These are phyloP conservation scores for Bufo gargarizans DNA, from an alignment of 2,113 vertebrate species.

Conservation along the genomic window DNA sequence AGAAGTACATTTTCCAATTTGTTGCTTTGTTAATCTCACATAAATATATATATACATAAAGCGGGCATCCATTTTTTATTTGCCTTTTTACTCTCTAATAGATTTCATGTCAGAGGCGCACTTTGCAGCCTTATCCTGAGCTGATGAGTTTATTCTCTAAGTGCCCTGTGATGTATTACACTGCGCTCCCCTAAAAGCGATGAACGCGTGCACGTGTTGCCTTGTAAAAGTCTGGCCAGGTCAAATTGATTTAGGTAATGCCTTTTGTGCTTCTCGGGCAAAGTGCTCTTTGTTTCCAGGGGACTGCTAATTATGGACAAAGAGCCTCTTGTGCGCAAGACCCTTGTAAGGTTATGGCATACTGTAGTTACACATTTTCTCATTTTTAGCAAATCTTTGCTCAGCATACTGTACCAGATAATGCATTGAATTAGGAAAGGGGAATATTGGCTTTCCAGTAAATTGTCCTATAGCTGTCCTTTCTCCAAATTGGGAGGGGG, in stretches of 20 bases:
- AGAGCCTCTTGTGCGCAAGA: neutral
- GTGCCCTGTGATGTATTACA: conserved; percentile 47
- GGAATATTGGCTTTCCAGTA: neutral
- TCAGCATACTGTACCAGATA: neutral
- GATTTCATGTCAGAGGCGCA: conserved; percentile 51
- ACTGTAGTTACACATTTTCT: neutral
- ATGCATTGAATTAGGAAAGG: neutral
- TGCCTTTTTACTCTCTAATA: conserved; percentile 33
- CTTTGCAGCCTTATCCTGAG: conserved; percentile 37
- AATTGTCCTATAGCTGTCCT: neutral
- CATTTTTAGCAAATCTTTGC: conserved; percentile 10
- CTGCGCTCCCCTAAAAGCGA: conserved; percentile 42
- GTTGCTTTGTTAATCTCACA: conserved; percentile 46
- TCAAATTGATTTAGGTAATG: conserved; percentile 52
- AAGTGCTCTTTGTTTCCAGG: conserved; percentile 17
- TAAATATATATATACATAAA: conserved; percentile 40
- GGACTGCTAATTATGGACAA: conserved; percentile 12
- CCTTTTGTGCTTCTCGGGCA: conserved; percentile 46
- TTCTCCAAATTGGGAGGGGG: neutral
- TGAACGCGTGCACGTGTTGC: neutral
- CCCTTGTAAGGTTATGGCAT: conserved; percentile 11
- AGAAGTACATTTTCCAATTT: conserved; percentile 38
- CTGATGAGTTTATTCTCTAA: conserved; percentile 53
- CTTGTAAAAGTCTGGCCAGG: conserved; percentile 45
- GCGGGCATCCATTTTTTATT: conserved; percentile 34